Percentiles rank a stretch among this genome's conserved stretches.
Conservation (phyloP, 2,113 vertebrate genomes). For the Neotoma lepida region DNA sequence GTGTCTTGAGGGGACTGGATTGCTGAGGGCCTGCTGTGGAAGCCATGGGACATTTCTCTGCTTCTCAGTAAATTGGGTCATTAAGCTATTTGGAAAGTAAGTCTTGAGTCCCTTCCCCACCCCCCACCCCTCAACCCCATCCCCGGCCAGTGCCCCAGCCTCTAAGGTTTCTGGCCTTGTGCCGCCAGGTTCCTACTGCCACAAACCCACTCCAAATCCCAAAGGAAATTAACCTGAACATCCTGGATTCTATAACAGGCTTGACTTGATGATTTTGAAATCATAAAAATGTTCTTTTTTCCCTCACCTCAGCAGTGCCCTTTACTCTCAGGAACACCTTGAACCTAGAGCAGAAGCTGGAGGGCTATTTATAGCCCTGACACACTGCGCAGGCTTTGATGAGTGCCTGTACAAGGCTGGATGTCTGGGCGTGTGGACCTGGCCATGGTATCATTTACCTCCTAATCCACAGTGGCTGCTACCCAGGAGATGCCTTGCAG, state of each 20-base stretch:
- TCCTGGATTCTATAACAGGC: background rate
- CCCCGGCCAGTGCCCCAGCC: background rate
- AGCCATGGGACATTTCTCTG: background rate
- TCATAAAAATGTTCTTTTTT: background rate
- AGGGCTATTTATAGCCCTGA: conserved; percentile 50
- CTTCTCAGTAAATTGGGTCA: background rate
- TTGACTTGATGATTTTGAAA: background rate
- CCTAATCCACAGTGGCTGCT: background rate
- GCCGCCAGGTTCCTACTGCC: background rate
- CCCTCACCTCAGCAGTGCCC: background rate
- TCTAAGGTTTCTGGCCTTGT: background rate
- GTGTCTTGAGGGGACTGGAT: background rate
- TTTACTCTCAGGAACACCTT: background rate
- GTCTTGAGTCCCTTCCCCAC: background rate
- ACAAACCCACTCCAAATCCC: background rate
- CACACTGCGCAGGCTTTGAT: background rate
- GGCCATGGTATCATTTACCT: conserved; percentile 28
- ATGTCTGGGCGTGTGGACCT: background rate
- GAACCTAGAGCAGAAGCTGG: background rate
- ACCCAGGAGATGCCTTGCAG: background rate
- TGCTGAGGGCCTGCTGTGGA: background rate
- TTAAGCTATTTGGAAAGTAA: background rate
- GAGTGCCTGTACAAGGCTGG: background rate
- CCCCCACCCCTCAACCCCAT: too few relatives aligned
- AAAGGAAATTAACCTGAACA: conserved; percentile 3